Evolutionary conservation across 2,797 vertebrate species (phyloP).

Genomic region (Leptatherina wallacei): DNA sequence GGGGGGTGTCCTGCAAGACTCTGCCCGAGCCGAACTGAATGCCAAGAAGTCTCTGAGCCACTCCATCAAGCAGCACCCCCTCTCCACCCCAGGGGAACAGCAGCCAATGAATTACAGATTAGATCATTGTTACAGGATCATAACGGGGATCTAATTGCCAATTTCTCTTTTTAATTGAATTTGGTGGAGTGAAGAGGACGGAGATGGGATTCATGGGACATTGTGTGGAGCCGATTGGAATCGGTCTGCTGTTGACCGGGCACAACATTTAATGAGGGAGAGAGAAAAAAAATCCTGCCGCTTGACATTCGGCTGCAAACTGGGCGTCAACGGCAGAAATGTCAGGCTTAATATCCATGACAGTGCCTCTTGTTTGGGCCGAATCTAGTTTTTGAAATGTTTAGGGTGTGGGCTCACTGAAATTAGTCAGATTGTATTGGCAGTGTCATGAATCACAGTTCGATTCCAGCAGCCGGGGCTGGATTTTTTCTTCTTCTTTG

Average conservation of each 20-base stretch:
- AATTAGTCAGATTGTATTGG: constrained; percentile 14
- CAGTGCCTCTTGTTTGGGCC: constrained; percentile 8
- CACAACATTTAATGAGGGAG: constrained; percentile 60
- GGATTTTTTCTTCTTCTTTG: neutral
- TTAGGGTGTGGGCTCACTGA: constrained; percentile 27
- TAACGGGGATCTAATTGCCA: constrained; percentile 86
- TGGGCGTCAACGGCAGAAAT: constrained; percentile 49
- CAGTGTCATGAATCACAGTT: constrained; percentile 19
- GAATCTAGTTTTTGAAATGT: constrained; percentile 11
- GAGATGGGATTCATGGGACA: constrained; percentile 75
- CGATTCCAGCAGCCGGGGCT: neutral
- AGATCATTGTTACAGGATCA: constrained; percentile 87
- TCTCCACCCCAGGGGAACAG: constrained; percentile 51
- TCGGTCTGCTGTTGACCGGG: constrained; percentile 61
- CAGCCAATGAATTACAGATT: constrained; percentile 86
- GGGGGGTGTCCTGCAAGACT: neutral
- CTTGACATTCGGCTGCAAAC: constrained; percentile 60
- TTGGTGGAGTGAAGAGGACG: constrained; percentile 83
- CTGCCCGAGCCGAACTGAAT: constrained; percentile 63
- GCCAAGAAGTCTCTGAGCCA: constrained; percentile 68
- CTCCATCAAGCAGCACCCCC: constrained; percentile 59
- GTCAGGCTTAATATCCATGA: constrained; percentile 38
- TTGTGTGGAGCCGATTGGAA: constrained; percentile 60
- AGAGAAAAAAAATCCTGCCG: constrained; percentile 36
- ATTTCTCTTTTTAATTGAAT: constrained; percentile 89